Conservation (phyloP, 2,888 invertebrate species). For the Orthosia gracilis region DNA sequence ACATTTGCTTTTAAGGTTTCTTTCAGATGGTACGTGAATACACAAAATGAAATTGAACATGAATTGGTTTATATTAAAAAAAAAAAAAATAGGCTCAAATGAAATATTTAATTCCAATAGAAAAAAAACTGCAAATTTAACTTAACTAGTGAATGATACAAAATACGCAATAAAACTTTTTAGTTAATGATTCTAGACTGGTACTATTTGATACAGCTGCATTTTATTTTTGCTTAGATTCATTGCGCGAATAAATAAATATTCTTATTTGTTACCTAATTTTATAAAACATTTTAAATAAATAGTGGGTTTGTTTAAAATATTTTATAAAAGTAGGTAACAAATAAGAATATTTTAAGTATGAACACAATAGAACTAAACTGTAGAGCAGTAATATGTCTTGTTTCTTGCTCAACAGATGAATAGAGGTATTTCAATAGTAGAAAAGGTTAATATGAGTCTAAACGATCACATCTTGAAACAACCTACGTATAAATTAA, state of each 20-base stretch:
- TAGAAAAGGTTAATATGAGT: conserved; percentile 13
- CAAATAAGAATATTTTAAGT: conserved; percentile 4
- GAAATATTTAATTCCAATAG: not conserved
- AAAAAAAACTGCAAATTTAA: not conserved
- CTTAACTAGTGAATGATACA: conserved; percentile 28
- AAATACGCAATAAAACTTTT: conserved; percentile 32
- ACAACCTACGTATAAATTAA: conserved; percentile 40
- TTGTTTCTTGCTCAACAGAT: not conserved
- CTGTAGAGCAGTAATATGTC: not conserved
- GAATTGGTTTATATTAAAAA: not conserved
- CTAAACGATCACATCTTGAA: conserved; percentile 19
- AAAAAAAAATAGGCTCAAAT: too few species aligned
- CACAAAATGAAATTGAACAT: not conserved
- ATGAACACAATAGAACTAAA: conserved; percentile 17
- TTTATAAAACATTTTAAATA: too few species aligned
- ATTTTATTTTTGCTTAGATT: conserved; percentile 20
- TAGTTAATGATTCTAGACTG: conserved; percentile 4
- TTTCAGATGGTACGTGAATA: not conserved
- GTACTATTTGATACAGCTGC: conserved; percentile 16
- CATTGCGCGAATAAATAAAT: conserved; percentile 6
- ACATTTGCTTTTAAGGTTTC: conserved; percentile 7
- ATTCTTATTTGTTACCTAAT: too few species aligned
- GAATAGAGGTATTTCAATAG: not conserved
- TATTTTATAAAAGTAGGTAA: conserved; percentile 14
- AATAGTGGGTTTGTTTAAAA: conserved; percentile 27